Conservation (phyloP, 2,888 invertebrate genomes). For the Rhorus exstirpatorius region DNA sequence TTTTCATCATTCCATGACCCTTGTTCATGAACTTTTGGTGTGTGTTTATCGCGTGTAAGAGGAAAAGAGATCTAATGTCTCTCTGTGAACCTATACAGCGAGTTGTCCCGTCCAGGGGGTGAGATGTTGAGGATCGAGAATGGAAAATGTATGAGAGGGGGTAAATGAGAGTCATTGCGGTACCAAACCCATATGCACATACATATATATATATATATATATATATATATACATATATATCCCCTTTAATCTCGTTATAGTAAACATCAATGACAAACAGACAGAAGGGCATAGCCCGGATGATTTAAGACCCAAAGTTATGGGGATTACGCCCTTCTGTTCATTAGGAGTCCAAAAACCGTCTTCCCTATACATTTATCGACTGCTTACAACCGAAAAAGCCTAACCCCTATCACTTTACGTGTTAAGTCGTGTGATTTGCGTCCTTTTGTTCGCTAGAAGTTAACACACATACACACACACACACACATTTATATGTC, state of each 20-base stretch:
- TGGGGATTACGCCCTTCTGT: background rate
- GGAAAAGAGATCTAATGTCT: slow-evolving; percentile 72
- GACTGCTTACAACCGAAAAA: background rate
- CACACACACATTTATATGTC: slow-evolving; percentile 5
- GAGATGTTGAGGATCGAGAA: slow-evolving; percentile 36
- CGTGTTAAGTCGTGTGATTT: background rate
- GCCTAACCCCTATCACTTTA: background rate
- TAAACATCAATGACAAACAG: background rate
- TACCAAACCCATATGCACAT: slow-evolving; percentile 9
- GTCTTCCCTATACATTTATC: background rate
- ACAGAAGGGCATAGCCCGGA: background rate
- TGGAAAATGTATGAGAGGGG: slow-evolving; percentile 13
- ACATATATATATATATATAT: no score
- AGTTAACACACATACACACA: background rate
- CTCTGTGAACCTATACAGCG: slow-evolving; percentile 75
- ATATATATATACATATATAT: no score
- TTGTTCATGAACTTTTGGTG: background rate
- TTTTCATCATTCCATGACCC: background rate
- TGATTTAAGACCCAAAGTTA: background rate
- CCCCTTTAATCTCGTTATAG: no score
- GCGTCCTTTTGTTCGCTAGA: background rate
- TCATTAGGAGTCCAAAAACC: slow-evolving; percentile 1
- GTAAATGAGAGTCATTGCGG: slow-evolving; percentile 44
- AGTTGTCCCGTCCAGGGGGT: slow-evolving; percentile 23
- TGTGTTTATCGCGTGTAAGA: slow-evolving; percentile 25